Percentiles rank a stretch among this genome's conserved stretches.
Conservation (phyloP, 2,797 vertebrate genomes). For the Echiichthys vipera region DNA sequence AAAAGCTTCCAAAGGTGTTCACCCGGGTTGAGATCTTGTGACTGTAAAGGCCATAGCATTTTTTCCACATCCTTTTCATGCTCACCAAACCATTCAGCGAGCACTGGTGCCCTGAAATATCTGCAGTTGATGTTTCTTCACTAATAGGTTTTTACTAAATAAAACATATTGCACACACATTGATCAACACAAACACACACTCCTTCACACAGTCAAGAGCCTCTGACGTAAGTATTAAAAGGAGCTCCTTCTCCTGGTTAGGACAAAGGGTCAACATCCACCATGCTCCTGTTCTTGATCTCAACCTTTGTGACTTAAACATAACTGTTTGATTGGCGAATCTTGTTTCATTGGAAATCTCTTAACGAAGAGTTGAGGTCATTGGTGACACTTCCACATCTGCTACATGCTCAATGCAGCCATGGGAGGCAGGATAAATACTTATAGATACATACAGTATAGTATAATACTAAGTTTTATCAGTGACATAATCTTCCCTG, state of each 20-base stretch:
- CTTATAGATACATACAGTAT: too few species aligned
- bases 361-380: constrained; percentile 5
- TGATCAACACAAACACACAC: neutral
- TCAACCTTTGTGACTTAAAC: neutral
- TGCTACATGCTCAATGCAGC: neutral
- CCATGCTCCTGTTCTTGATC: neutral
- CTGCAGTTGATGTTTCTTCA: too few species aligned
- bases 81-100: too few species aligned
- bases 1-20: too few species aligned
- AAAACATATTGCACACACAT: too few species aligned
- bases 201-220: neutral
- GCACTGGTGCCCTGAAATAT: too few species aligned
- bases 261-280: neutral
- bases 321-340: constrained; percentile 7
- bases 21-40: too few species aligned
- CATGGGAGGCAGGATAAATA: neutral
- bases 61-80: too few species aligned
- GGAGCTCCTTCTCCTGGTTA: neutral
- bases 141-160: too few species aligned
- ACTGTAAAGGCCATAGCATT: too few species aligned
- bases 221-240: neutral
- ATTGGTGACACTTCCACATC: neutral
- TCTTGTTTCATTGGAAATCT: constrained; percentile 6
- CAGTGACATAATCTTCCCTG: neutral
- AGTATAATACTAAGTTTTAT: too few species aligned